Evolutionary conservation across 2,888 invertebrate species (phyloP).

Genomic region (Cephus pygmeus): DNA sequence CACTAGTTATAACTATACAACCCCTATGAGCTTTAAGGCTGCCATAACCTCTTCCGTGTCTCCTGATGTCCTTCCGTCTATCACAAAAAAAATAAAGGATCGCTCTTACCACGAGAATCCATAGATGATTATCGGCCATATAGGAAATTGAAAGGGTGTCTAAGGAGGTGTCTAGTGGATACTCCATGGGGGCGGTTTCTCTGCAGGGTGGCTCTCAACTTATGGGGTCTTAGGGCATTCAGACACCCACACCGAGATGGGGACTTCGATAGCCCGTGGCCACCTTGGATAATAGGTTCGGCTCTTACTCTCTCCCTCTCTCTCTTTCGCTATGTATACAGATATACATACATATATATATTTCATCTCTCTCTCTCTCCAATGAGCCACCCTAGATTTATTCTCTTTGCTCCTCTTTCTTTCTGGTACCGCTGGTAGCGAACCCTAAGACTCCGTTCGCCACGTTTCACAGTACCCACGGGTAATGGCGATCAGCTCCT

Average conservation of each 20-base stretch:
- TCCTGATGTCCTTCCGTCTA: neutral
- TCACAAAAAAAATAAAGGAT: neutral
- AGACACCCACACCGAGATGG: constrained; percentile 57
- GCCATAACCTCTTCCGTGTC: neutral
- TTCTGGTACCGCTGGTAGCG: neutral
- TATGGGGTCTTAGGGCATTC: constrained; percentile 48
- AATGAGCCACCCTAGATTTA: neutral
- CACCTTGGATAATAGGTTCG: constrained; percentile 52
- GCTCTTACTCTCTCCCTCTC: neutral
- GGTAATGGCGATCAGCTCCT: constrained; percentile 11
- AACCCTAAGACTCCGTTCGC: neutral
- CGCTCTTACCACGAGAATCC: neutral
- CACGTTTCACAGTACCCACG: neutral
- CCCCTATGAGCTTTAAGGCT: neutral
- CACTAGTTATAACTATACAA: neutral
- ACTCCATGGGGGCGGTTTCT: constrained; percentile 51
- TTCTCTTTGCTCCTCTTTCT: constrained; percentile 14
- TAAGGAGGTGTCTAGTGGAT: constrained; percentile 59
- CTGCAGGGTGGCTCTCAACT: constrained; percentile 50
- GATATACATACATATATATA: neutral
- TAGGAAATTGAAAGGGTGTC: constrained; percentile 65
- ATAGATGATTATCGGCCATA: constrained; percentile 61
- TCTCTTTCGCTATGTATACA: neutral
- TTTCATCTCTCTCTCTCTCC: constrained; percentile 5
- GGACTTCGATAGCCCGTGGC: constrained; percentile 50